Evolutionary conservation across 2,797 vertebrate species (phyloP).

Genomic region (Myoxocephalus aenaeus): DNA sequence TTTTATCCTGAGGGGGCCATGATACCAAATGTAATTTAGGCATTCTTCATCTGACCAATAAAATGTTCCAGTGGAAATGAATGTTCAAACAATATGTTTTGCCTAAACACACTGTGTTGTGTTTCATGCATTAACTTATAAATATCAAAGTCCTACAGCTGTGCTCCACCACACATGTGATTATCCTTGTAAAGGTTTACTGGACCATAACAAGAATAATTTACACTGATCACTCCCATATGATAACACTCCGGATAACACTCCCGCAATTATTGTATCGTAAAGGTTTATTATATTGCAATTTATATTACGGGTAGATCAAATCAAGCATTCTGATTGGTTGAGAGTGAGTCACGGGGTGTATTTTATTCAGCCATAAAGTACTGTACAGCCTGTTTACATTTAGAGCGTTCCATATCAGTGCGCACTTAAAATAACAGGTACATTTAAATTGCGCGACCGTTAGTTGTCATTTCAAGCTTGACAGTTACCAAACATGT

Average conservation of each 20-base stretch:
- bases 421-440: too few species aligned
- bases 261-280: constrained; percentile 8
- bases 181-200: constrained; percentile 8
- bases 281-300: constrained; percentile 23
- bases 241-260: constrained; percentile 15
- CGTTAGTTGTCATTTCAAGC: too few species aligned
- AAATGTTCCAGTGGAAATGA: neutral
- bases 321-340: too few species aligned
- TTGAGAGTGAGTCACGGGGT: too few species aligned
- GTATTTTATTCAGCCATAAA: too few species aligned
- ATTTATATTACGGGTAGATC: too few species aligned
- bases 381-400: too few species aligned
- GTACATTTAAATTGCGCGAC: too few species aligned
- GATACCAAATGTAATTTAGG: neutral
- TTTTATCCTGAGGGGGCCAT: neutral
- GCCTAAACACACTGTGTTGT: neutral
- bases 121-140: neutral
- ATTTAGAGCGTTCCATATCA: too few species aligned
- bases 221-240: neutral
- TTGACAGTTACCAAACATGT: too few species aligned
- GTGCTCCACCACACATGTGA: neutral
- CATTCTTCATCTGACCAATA: neutral
- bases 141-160: neutral
- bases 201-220: neutral
- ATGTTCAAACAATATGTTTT: neutral